Conservation (phyloP, 2,113 vertebrate species). For the Neolamprologus falcicula region DNA sequence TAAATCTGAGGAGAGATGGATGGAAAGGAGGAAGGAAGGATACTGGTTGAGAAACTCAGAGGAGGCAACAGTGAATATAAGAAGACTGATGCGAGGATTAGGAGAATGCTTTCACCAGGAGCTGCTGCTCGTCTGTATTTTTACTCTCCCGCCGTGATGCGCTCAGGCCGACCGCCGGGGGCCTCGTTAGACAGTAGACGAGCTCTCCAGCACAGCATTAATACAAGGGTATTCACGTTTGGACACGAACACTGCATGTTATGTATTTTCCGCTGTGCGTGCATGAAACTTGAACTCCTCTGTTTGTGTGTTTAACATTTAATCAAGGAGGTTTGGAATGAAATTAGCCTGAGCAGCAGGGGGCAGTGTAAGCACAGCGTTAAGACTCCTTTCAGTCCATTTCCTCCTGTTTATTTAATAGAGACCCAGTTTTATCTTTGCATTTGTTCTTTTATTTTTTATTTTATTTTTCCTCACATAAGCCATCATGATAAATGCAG, state of each 20-base stretch:
- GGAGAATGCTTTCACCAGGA: neutral
- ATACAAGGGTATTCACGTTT: neutral
- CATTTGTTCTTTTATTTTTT: neutral
- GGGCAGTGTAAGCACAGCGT: conserved; percentile 51
- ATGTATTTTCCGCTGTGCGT: neutral
- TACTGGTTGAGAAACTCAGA: neutral
- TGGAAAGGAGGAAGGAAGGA: neutral
- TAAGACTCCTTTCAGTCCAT: neutral
- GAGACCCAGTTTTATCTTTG: neutral
- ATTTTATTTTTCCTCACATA: neutral
- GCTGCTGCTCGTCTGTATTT: neutral
- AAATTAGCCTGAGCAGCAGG: conserved; percentile 38
- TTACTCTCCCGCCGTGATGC: neutral
- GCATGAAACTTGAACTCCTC: neutral
- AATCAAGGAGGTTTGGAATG: neutral
- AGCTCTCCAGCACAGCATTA: neutral
- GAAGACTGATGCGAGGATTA: neutral
- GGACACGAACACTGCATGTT: neutral
- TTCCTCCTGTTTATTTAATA: neutral
- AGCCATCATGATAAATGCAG: neutral
- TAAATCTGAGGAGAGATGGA: neutral
- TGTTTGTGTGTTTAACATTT: neutral
- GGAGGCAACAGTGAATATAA: neutral
- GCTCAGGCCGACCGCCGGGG: neutral
- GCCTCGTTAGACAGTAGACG: neutral